A percentile compares a stretch with the other conserved stretches of the same genome.
phyloP scores from a whole-genome alignment of 2,113 vertebrate species.

The Brachyistius frenatus region DNA sequence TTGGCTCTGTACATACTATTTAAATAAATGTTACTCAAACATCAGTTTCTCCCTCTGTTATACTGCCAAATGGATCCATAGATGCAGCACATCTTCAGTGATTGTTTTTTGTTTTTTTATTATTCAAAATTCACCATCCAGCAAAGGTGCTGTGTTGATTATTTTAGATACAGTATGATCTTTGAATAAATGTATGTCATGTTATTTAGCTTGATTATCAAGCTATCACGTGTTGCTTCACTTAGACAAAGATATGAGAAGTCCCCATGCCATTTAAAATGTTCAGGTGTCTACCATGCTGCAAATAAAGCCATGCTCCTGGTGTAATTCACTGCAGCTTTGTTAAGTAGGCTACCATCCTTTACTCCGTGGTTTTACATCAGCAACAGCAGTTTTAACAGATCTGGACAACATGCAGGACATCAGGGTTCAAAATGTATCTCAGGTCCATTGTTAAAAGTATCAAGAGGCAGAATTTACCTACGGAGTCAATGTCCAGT shows the following conservation, averaged over 20 bases:
- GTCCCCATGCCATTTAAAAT: neutral
- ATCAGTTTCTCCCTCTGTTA: neutral
- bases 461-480: conserved; percentile 92
- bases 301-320: neutral
- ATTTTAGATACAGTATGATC: conserved; percentile 4
- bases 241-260: neutral
- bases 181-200: neutral
- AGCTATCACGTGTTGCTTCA: neutral
- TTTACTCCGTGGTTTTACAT: conserved; percentile 9
- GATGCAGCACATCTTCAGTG: neutral
- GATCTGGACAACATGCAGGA: conserved; percentile 5
- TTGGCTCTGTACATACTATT: neutral
- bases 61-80: neutral
- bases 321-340: conserved; percentile 10
- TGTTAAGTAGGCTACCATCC: neutral
- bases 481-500: conserved; percentile 98
- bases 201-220: neutral
- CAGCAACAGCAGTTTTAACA: neutral
- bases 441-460: conserved; percentile 54
- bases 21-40: neutral
- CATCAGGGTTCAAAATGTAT: conserved; percentile 3
- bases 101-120: neutral
- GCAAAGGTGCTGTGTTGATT: neutral
- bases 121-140: neutral
- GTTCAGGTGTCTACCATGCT: neutral